A percentile compares a stretch with the other conserved stretches of the same genome.
phyloP scores from a whole-genome alignment of 2,797 vertebrate species.

The Halcyon smyrnensis region DNA sequence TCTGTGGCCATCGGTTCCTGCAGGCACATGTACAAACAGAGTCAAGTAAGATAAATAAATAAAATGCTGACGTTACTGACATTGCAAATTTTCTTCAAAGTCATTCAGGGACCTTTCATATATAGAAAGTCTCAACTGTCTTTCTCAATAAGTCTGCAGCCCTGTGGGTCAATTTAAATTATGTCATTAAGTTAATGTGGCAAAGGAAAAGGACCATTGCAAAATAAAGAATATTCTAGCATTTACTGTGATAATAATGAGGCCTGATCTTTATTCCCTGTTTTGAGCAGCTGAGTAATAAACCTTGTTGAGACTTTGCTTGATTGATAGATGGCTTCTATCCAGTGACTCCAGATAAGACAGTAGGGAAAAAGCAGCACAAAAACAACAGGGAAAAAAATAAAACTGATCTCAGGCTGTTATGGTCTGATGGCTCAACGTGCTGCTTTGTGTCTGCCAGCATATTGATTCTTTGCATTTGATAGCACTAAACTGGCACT shows the following conservation, averaged over 20 bases:
- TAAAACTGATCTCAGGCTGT: constrained; percentile 49
- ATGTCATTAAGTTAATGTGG: constrained; percentile 37
- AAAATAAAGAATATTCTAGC: constrained; percentile 36
- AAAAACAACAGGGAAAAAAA: constrained; percentile 34
- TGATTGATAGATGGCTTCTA: constrained; percentile 69
- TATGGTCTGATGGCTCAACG: constrained; percentile 62
- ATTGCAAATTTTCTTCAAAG: not conserved
- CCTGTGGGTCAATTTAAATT: constrained; percentile 20
- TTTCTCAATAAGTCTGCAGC: constrained; percentile 40
- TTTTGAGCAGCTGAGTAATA: constrained; percentile 58
- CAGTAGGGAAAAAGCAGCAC: constrained; percentile 34
- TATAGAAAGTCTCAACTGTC: not conserved
- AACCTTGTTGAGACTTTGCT: constrained; percentile 59
- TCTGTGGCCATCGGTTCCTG: not conserved
- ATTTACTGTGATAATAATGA: not conserved
- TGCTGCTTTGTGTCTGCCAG: constrained; percentile 61
- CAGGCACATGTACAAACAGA: not conserved
- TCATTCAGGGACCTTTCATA: not conserved
- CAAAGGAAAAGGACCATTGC: constrained; percentile 26
- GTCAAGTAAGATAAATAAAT: constrained; percentile 21
- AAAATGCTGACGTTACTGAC: constrained; percentile 30
- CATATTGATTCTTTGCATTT: constrained; percentile 69
- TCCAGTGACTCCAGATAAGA: constrained; percentile 65
- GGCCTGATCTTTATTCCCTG: constrained; percentile 52
- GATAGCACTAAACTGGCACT: constrained; percentile 56